These are phyloP conservation scores for Lutraria lutraria DNA, from an alignment of 2,888 invertebrate genomes.

Conservation along the genomic window DNA sequence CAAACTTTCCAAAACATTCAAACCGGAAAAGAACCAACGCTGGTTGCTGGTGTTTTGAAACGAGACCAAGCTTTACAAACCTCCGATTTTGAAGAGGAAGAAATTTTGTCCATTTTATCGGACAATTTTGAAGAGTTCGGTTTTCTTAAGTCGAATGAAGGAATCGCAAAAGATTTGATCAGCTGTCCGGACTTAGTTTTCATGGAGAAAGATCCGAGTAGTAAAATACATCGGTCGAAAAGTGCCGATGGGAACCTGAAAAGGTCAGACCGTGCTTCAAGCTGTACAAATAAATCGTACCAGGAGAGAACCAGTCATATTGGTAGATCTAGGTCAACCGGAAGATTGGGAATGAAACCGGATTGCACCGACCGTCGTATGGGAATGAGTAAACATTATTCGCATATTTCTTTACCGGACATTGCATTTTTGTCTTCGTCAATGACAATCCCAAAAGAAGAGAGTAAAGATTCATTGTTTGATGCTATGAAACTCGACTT, in stretches of 20 bases:
- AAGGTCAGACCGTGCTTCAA: slow-evolving; percentile 16
- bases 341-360: slow-evolving; percentile 58
- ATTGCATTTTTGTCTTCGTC: slow-evolving; percentile 76
- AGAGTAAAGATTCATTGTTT: slow-evolving; percentile 76
- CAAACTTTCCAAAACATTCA: slow-evolving; percentile 74
- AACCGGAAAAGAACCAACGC: slow-evolving; percentile 31
- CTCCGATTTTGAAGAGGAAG: slow-evolving; percentile 69
- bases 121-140: slow-evolving; percentile 71
- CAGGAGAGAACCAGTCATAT: slow-evolving; percentile 50
- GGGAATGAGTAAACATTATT: slow-evolving; percentile 76
- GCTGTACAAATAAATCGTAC: slow-evolving; percentile 42
- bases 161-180: slow-evolving; percentile 60
- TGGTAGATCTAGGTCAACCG: slow-evolving; percentile 68
- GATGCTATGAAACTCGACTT: slow-evolving; percentile 76
- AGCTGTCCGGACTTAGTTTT: slow-evolving; percentile 60
- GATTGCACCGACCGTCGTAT: slow-evolving; percentile 71
- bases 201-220: slow-evolving; percentile 43
- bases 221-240: slow-evolving; percentile 71
- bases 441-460: slow-evolving; percentile 58
- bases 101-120: slow-evolving; percentile 71
- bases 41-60: slow-evolving; percentile 40
- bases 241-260: slow-evolving; percentile 68
- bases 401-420: slow-evolving; percentile 81
- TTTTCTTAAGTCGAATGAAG: slow-evolving; percentile 67
- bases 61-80: slow-evolving; percentile 66